Conservation (phyloP, 2,888 invertebrate genomes). For the Andrena bicolor region DNA sequence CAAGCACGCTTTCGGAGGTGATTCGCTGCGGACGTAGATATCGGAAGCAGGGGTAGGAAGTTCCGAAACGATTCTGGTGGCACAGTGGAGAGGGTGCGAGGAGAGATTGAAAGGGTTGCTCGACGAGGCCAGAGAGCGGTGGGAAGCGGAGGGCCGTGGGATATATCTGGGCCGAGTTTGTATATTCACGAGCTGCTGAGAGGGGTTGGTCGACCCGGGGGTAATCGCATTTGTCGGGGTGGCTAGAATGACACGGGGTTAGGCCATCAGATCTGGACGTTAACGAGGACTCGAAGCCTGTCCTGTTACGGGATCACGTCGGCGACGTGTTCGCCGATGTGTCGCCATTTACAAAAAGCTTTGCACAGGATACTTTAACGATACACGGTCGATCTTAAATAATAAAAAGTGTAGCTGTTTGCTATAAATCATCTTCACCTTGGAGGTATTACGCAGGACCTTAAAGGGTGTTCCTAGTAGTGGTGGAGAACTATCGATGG, state of each 20-base stretch:
- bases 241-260: constrained; percentile 47
- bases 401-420: no score
- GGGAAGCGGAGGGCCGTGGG: not conserved
- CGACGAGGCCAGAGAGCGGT: not conserved
- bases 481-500: no score
- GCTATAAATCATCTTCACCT: no score
- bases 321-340: not conserved
- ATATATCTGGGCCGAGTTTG: constrained; percentile 47
- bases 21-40: constrained; percentile 11
- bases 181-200: constrained; percentile 38
- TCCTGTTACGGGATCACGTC: constrained; percentile 25
- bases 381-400: no score
- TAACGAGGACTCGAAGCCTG: constrained; percentile 38
- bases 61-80: constrained; percentile 19
- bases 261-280: constrained; percentile 37
- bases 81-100: constrained; percentile 22
- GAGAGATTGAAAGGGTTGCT: not conserved
- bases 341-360: no score
- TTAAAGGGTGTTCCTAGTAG: no score
- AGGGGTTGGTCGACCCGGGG: constrained; percentile 59
- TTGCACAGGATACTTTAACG: no score
- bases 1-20: constrained; percentile 17
- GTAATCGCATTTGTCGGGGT: constrained; percentile 76
- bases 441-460: no score
- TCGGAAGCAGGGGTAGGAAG: not conserved